Evolutionary conservation across 2,113 vertebrate genomes (phyloP), one percentile per base, ranked within the genome.

Genomic region (Poeciliopsis retropinna): DNA sequence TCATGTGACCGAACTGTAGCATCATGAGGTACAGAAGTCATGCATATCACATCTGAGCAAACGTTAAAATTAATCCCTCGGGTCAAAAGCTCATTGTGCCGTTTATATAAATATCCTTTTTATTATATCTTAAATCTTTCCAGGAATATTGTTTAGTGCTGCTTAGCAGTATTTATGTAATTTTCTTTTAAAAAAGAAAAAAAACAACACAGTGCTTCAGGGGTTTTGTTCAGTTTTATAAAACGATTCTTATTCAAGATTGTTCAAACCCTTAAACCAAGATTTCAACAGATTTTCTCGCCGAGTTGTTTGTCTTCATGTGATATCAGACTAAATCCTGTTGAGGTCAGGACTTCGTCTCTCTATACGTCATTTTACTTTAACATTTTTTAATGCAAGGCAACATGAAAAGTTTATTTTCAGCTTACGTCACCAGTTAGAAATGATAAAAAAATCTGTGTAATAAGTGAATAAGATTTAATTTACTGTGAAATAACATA

Each of bases 1-100:
- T 75, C 80, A 75, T 72, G 65, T 85, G 83, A 84, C 78, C n/a
- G 65, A 78, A 78, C 34, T 17, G 61, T 67, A 63, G 69, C 81
- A 71, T 73, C 74, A 76, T 41, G 12, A 14, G 39, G 10, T 39
- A 13, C 37, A 39, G 37, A 67, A 27, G 69, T 76, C 63, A 74
- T 9, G 54, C 69, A 32, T 73, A 54, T 74, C 78, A 76, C 15
- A 41, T 61, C 28, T 70, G 65, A 68, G 39, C 15, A 66, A 34
- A 14, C 11, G 13, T 60, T 15, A 57, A 1, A 17, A 64, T 44
- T 61, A 32, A 30, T 31, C 57, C 37, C 57, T 64, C 30, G 37
- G 44, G 44, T 67, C 25, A 57, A 71, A 63, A n/a, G n/a, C 60
- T 57, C 15, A 44, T 32, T 27, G 68, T 28, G 4, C 27, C 30